A percentile compares a stretch with the other conserved stretches of the same genome.
phyloP scores from a whole-genome alignment of 2,797 vertebrate genomes.

The Bryconaethiops microstoma region DNA sequence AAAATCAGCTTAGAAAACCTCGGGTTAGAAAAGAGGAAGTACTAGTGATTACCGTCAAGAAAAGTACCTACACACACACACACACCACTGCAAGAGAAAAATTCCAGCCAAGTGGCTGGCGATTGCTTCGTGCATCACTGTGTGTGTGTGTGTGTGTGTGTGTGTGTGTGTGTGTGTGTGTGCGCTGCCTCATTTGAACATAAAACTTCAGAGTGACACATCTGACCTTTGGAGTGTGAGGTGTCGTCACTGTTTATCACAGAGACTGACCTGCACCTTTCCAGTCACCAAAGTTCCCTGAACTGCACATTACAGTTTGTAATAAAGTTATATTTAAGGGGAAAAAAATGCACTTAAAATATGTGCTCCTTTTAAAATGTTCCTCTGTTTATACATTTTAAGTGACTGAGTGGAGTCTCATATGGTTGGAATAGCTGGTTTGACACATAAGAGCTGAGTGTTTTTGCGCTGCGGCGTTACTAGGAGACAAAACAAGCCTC shows the following conservation, averaged over 20 bases:
- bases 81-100: no score
- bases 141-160: slow-evolving; percentile 1
- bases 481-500: slow-evolving; percentile 62
- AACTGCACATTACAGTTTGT: not conserved
- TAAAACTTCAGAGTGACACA: slow-evolving; percentile 39
- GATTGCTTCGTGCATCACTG: slow-evolving; percentile 1
- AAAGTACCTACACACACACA: slow-evolving; percentile 10
- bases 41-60: not conserved
- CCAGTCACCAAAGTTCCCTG: not conserved
- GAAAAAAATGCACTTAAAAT: slow-evolving; percentile 5
- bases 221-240: slow-evolving; percentile 17
- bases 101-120: not conserved
- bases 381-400: slow-evolving; percentile 30
- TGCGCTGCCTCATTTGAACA: slow-evolving; percentile 35
- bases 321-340: not conserved
- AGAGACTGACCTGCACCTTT: slow-evolving; percentile 19
- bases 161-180: slow-evolving; percentile 28
- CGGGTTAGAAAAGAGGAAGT: slow-evolving; percentile 27
- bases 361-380: slow-evolving; percentile 15
- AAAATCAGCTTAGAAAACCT: slow-evolving; percentile 19
- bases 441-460: slow-evolving; percentile 45
- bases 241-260: slow-evolving; percentile 26
- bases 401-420: slow-evolving; percentile 11
- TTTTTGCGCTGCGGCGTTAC: slow-evolving; percentile 55
- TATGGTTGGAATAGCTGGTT: slow-evolving; percentile 33